Evolutionary conservation across 2,113 vertebrate genomes (phyloP).

Genomic region (Ellobius talpinus): DNA sequence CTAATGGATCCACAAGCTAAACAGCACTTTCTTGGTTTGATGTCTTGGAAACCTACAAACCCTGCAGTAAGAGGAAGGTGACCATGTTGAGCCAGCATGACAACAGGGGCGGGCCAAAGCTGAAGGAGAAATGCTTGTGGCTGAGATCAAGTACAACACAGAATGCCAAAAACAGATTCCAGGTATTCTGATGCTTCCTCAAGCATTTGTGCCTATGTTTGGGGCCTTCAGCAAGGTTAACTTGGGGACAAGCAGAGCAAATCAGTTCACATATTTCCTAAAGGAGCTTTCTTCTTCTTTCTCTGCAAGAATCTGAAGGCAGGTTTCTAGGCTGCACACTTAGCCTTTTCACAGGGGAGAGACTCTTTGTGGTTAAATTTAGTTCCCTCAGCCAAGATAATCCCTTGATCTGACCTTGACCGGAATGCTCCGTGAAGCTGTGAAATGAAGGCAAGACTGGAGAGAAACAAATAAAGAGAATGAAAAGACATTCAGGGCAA

Average conservation of each 20-base stretch:
- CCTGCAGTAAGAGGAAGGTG: background rate
- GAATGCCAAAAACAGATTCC: constrained; percentile 18
- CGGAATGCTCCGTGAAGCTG: constrained; percentile 65
- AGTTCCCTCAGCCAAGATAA: constrained; percentile 38
- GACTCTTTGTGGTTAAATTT: constrained; percentile 28
- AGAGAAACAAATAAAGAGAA: constrained; percentile 20
- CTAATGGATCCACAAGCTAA: background rate
- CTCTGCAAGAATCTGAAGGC: background rate
- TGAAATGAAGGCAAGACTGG: constrained; percentile 66
- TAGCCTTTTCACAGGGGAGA: constrained; percentile 51
- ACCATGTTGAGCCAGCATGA: background rate
- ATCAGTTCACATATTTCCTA: constrained; percentile 28
- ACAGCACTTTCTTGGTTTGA: background rate
- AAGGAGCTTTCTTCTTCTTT: background rate
- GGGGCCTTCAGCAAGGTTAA: background rate
- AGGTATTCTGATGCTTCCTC: background rate
- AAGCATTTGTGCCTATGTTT: background rate
- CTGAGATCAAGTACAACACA: background rate
- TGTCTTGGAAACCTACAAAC: background rate
- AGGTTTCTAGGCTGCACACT: background rate
- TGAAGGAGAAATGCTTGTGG: background rate
- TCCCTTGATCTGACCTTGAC: constrained; percentile 71
- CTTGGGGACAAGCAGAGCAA: background rate
- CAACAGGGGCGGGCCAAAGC: background rate
- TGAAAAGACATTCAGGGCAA: constrained; percentile 53